phyloP scores from a whole-genome alignment of 2,797 vertebrate genomes.

The Coilia nasus region DNA sequence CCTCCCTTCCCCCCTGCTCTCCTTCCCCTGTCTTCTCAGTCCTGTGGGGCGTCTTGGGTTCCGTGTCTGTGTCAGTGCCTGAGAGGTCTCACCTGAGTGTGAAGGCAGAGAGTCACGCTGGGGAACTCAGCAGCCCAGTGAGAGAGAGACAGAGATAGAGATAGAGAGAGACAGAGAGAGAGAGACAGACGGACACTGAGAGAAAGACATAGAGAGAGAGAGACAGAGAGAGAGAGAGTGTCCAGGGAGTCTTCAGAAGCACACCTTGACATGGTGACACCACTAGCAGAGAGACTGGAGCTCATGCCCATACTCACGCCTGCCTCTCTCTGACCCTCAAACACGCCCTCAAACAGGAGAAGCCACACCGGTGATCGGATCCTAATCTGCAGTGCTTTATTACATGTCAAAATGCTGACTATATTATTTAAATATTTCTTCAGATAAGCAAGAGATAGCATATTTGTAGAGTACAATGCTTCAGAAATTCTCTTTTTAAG shows the following conservation, averaged over 20 bases:
- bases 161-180: constrained; percentile 24
- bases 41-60: neutral
- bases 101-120: constrained; percentile 44
- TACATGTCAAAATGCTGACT: no score
- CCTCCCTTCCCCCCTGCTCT: neutral
- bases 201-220: no score
- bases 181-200: no score
- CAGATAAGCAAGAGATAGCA: no score
- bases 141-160: constrained; percentile 27
- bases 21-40: neutral
- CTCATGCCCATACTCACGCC: neutral
- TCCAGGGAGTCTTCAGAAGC: constrained; percentile 30
- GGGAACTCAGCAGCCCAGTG: neutral
- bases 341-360: no score
- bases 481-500: no score
- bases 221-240: constrained; percentile 26
- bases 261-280: constrained; percentile 42
- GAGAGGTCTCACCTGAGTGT: constrained; percentile 37
- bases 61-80: constrained; percentile 23
- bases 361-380: no score
- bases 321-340: neutral
- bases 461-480: no score
- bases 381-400: no score
- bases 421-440: no score
- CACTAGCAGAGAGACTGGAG: neutral